These are phyloP conservation scores for Thryonomys swinderianus DNA, from an alignment of 2,113 vertebrate species.

Conservation along the genomic window DNA sequence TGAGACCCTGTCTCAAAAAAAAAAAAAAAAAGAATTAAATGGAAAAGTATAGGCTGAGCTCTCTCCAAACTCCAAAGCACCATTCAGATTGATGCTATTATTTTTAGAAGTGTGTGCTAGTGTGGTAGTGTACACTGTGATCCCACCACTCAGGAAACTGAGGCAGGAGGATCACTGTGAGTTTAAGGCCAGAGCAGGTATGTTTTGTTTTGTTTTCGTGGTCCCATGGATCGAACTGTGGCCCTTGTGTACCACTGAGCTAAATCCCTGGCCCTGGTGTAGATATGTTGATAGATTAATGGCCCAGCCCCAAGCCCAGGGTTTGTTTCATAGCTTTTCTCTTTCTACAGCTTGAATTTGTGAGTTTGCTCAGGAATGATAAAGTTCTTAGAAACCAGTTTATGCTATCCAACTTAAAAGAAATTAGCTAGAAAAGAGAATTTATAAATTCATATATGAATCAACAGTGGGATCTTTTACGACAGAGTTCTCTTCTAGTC, in stretches of 20 bases:
- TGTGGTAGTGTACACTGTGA: background rate
- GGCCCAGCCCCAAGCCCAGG: background rate
- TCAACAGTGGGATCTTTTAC: background rate
- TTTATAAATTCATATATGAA: background rate
- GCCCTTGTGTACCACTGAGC: too few species aligned
- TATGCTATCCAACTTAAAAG: background rate
- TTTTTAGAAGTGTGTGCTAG: background rate
- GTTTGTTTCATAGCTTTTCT: background rate
- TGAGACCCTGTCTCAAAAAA: too few species aligned
- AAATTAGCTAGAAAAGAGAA: background rate
- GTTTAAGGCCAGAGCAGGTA: background rate
- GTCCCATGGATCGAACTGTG: too few species aligned
- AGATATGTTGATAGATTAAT: background rate
- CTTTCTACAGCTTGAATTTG: background rate
- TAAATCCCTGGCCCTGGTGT: too few species aligned
- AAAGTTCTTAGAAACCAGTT: background rate
- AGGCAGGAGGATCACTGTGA: background rate
- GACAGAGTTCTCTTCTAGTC: background rate
- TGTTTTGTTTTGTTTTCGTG: too few species aligned
- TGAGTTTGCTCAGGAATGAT: background rate
- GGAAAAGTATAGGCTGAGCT: background rate
- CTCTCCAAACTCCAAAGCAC: background rate
- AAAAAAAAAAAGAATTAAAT: conserved; percentile 21
- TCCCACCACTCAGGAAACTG: background rate
- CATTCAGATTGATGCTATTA: background rate